These are phyloP conservation scores for Cyphomyrus plagiostoma DNA, from an alignment of 2,113 vertebrate species.

Conservation along the genomic window DNA sequence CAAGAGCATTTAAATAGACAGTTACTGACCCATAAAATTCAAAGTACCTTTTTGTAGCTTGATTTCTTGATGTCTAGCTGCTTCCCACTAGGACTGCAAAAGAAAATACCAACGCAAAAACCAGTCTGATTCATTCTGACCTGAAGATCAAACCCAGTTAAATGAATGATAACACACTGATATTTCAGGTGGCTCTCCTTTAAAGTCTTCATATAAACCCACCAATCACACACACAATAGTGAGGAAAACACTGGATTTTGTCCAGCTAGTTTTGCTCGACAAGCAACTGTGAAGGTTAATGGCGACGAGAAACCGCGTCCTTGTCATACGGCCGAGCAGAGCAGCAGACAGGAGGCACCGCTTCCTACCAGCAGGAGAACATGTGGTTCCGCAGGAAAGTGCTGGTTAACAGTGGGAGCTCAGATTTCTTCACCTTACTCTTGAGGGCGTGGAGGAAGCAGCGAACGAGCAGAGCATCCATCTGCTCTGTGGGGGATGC, in stretches of 20 bases:
- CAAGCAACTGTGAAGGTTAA: neutral
- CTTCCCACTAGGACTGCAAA: conserved; percentile 76
- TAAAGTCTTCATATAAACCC: neutral
- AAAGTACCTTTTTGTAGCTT: conserved; percentile 88
- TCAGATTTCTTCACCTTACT: conserved; percentile 85
- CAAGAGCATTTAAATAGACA: neutral
- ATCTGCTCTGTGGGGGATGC: conserved; percentile 71
- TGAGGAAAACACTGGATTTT: neutral
- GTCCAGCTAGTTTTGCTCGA: neutral
- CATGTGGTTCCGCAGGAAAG: conserved; percentile 85
- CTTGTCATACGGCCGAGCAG: neutral
- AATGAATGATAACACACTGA: neutral
- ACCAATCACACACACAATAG: neutral
- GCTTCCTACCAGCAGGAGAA: conserved; percentile 82
- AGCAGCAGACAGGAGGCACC: neutral
- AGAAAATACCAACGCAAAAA: neutral
- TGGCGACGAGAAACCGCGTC: neutral
- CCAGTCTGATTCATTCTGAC: neutral
- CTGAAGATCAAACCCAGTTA: neutral
- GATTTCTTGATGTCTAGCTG: conserved; percentile 93
- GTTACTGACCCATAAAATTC: neutral
- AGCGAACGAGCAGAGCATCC: conserved; percentile 78
- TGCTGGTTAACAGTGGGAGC: conserved; percentile 88
- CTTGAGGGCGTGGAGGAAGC: conserved; percentile 89
- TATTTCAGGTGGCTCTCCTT: neutral